Base-by-base conservation (phyloP, 2,888 invertebrate genomes). In the Oxytorus armatus region DNA sequence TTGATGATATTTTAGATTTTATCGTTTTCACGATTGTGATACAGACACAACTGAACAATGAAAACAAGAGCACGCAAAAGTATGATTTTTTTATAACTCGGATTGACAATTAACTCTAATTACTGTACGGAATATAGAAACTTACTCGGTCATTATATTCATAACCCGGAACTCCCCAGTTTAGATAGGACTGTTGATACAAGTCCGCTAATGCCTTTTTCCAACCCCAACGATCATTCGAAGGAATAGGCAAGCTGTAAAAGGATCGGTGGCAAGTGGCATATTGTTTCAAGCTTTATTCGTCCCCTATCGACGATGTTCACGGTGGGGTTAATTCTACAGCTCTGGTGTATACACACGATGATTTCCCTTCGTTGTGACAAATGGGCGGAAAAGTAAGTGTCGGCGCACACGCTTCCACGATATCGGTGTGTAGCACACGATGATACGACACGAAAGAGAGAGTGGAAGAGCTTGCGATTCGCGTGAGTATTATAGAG, bases 341-440 rank as follows among this genome's bases (percentile, higher is more conserved):
- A 44, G 51, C 44, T 44, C 39, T 25, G n/a, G 16, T 57, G 55
- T 72, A 73, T 16, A 59, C 70, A 74, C 7, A 57, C 51, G 29
- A 69, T 57, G 63, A 55, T 72, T n/a, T 57, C 75, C 68, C 80
- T 72, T 16, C 14, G 70, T 42, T 69, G 66, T 39, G 85, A 89
- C 86, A 90, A 90, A 90, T 89, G 86, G 87, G 84, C 83, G 86
- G 87, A 89, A 89, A 90, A 90, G 87, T 89, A 87, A 88, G 88
- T 86, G 86, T 86, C 84, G 86, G 86, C 86, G 61, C 36, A 59
- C 70, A 69, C 86, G 84, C 84, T 86, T 86, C 88, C 84, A 85
- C 82, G 87, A 88, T 88, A 88, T 86, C 87, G 83, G 79, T 69
- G 79, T 61, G 29, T 63, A 66, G 11, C 77, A 72, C 65, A 59